Evolutionary conservation across 1,140 invertebrate genomes (phyloP), one percentile per base, ranked within the genome.

Genomic region (Bombus superbus): DNA sequence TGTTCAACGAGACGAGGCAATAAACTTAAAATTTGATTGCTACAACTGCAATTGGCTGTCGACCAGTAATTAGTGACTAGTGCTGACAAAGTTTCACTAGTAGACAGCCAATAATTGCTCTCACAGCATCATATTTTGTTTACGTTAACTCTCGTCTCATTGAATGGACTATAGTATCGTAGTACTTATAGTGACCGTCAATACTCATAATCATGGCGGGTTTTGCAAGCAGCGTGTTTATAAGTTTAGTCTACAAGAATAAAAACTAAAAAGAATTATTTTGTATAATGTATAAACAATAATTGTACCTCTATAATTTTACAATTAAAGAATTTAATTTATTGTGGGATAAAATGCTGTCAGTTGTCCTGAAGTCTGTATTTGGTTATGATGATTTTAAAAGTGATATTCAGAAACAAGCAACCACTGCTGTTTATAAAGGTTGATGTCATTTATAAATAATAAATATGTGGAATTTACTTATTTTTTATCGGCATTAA

Each of bases 371-470:
- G 57, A 94, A 94, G 81, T 92, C 93, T 78, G 92, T 93, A 64
- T 96, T 96, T 90, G 95, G 95, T 42, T 94, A 96, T 85, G 92
- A 95, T 35, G 89, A 94, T 81, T 96, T 95, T 71, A 96, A 95
- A 92, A 95, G 92, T 92, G 94, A 95, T 25, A 91, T 95, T 78
- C 95, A 96, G 87, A 91, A 91, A 82, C 92, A 93, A 91, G 95
- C 95, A 2, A 93, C 94, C 53, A 90, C 92, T 81, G 91, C 94
- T 69, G 92, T 95, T 90, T 88, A 95, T 75, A 93, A 94, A 93
- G 94, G 95, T 95, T 76, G 44, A 59, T 44, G 64, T 73, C 28
- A 68, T 68, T 68, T 68, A 35, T 18, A 68, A 22, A 53, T 25
- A 84, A 69, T 75, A 38, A 28, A 35, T 25, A 72, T 35, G 3